A percentile compares a stretch with the other conserved stretches of the same genome.
phyloP scores from a whole-genome alignment of 2,113 vertebrate genomes.

The Sylvietta virens region DNA sequence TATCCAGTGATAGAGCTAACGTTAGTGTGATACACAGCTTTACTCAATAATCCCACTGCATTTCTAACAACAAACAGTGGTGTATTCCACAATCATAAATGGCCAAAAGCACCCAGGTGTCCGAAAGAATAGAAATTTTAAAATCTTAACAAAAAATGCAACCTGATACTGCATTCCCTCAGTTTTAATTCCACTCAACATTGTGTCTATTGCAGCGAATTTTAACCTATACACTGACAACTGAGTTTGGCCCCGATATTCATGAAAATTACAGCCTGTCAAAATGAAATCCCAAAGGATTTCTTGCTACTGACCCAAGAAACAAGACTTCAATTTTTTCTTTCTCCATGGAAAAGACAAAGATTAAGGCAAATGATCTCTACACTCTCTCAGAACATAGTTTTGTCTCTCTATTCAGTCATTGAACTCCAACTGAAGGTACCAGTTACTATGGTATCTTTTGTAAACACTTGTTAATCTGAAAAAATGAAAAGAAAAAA shows the following conservation, averaged over 20 bases:
- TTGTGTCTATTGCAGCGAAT: not conserved
- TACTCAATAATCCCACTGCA: constrained; percentile 17
- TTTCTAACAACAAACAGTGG: constrained; percentile 21
- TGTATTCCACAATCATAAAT: not conserved
- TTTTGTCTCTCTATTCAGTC: not conserved
- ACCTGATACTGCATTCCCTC: not conserved
- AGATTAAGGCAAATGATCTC: not conserved
- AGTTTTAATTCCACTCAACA: not conserved
- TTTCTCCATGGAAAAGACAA: not conserved
- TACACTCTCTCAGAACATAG: not conserved
- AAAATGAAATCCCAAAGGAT: not conserved
- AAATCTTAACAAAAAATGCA: not conserved
- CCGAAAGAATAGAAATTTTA: not conserved
- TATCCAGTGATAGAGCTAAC: constrained; percentile 63
- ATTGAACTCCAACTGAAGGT: not conserved
- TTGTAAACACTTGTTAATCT: constrained; percentile 32
- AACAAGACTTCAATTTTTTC: not conserved
- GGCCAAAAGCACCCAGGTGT: not conserved
- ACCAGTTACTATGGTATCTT: constrained; percentile 25
- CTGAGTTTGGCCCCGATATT: not conserved
- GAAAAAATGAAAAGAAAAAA: not conserved
- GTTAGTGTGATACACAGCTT: constrained; percentile 63
- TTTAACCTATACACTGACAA: not conserved
- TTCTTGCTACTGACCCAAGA: not conserved
- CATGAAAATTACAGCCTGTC: not conserved